A percentile compares a stretch with the other conserved stretches of the same genome.
Evolutionary conservation across 2,797 vertebrate species (phyloP).

Genomic region (Steatocranus sp.): DNA sequence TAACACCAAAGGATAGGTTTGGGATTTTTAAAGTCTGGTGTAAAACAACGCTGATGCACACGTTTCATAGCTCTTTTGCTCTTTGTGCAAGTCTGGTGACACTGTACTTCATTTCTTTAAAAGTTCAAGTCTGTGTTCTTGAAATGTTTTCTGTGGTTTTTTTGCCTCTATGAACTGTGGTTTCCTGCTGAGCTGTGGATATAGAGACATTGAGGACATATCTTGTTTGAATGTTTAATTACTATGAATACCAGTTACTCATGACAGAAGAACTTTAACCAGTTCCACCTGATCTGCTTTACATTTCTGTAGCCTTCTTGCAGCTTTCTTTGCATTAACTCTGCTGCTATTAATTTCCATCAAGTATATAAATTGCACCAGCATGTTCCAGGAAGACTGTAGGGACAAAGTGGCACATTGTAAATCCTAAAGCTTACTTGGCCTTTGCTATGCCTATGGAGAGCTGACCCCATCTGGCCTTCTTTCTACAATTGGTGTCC

Average conservation of each 20-base stretch:
- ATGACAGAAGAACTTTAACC: not conserved
- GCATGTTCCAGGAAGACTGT: not conserved
- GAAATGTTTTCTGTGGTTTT: not conserved
- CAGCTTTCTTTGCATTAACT: not conserved
- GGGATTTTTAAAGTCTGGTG: not conserved
- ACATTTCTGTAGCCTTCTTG: not conserved
- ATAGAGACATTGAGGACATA: not conserved
- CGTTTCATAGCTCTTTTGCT: not conserved
- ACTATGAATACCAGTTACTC: not conserved
- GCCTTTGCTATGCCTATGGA: constrained; percentile 21
- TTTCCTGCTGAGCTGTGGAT: not conserved
- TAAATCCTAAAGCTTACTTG: constrained; percentile 16
- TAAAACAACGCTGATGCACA: not conserved
- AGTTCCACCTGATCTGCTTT: not conserved
- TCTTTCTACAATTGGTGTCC: constrained; percentile 46
- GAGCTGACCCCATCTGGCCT: constrained; percentile 10
- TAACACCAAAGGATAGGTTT: not conserved
- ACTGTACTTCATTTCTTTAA: not conserved
- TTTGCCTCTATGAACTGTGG: not conserved
- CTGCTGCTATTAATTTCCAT: not conserved
- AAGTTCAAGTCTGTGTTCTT: not conserved
- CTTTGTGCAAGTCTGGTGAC: not conserved
- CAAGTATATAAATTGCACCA: not conserved
- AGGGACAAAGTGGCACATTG: not conserved
- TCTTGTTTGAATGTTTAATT: not conserved